Percentiles rank a stretch among this genome's conserved stretches.
These are phyloP conservation scores for Aviceda subcristata DNA, from an alignment of 2,113 vertebrate species.

Conservation along the genomic window DNA sequence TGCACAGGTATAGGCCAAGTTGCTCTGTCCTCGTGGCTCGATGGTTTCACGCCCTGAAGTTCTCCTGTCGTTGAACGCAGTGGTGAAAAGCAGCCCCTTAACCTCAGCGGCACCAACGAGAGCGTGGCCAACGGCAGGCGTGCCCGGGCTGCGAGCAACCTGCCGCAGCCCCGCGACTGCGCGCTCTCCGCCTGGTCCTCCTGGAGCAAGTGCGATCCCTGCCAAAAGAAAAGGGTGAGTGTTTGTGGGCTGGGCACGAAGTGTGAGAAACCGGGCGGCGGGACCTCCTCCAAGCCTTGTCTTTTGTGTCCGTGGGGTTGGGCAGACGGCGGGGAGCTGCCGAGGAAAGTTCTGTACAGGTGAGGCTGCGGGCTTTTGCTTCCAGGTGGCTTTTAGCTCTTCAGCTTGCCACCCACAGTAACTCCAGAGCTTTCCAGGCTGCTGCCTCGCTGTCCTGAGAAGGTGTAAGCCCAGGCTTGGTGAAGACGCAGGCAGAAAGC, in stretches of 20 bases:
- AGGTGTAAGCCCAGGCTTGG: background rate
- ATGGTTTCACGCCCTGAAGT: background rate
- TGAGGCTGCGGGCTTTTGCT: background rate
- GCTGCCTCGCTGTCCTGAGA: background rate
- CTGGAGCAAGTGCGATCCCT: constrained; percentile 87
- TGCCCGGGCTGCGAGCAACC: background rate
- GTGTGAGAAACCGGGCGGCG: background rate
- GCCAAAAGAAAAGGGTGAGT: constrained; percentile 88
- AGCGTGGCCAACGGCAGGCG: background rate
- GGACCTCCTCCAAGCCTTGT: background rate
- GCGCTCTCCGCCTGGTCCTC: constrained; percentile 82
- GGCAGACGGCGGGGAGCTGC: rapidly evolving
- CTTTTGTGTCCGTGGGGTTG: background rate
- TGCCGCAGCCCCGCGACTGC: constrained; percentile 77
- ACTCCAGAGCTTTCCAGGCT: background rate
- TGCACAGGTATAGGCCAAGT: background rate
- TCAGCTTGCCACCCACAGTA: background rate
- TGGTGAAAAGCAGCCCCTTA: background rate
- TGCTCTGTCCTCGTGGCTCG: background rate
- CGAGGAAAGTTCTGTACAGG: rapidly evolving
- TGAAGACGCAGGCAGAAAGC: background rate
- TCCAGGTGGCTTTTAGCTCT: background rate
- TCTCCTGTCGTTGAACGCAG: background rate
- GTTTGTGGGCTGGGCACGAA: background rate
- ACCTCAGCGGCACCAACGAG: background rate